Evolutionary conservation across 2,113 vertebrate genomes (phyloP), one percentile per base, ranked within the genome.

Genomic region (Ia io): DNA sequence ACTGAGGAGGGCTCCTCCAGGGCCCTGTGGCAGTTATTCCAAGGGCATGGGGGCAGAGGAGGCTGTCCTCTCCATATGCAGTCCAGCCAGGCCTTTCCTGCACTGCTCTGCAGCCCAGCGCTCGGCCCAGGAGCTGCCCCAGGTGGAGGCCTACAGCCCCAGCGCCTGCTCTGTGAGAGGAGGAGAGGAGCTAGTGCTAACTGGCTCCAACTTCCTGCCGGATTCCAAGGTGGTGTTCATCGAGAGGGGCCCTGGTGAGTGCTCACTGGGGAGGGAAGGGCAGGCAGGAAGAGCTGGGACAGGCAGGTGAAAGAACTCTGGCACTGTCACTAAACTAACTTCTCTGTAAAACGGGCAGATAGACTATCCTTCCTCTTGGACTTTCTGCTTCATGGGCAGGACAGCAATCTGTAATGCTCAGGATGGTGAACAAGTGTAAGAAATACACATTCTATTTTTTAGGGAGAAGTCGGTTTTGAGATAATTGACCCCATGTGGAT

Each of bases 101-200:
- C 69, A 32, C 65, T 79, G 32, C 63, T 70, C 82, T 65, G 35
- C 98, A 99, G 99, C 99, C 87, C 99, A 99, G 98, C 99, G 99
- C 49, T 99, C 99, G 0, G 99, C 99, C 37, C 99, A 99, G 98
- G 99, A 99, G 97, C 98, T 99, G 84, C 99, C 99, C 11, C 98
- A 99, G 95, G 99, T 99, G 65, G 99, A 99, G 97, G 99, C 98
- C 0, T 98, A 99, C 94, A 99, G 98, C 63, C 97, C 99, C 23
- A 99, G 98, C 2, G 99, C 99, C 84, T 98, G 99, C 93, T 99
- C 98, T 0, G 98, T 99, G 94, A 98, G 99, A 40, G 99, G 99
- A 56, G 99, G 99, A 1, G 99, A 99, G 89, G 99, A 99, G 96
- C 98, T 99, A 40, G 97, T 99, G 88, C 97, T 99, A 70, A 98